These are phyloP conservation scores for Chelonus formosanus DNA, from an alignment of 2,888 invertebrate genomes.

Conservation along the genomic window DNA sequence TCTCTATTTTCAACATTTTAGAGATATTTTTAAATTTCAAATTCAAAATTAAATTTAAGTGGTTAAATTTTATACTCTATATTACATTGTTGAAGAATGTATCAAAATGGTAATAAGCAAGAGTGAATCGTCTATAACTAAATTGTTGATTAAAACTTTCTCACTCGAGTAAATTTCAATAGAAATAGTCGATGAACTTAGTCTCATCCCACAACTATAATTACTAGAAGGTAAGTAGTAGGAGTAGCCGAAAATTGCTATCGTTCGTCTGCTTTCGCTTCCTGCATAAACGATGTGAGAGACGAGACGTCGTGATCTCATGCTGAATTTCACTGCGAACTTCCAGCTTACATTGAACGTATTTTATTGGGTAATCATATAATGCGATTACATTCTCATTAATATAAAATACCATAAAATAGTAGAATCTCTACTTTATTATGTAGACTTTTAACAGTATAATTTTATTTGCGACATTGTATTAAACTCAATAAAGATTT, in stretches of 20 bases:
- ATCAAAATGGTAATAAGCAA: too few relatives aligned
- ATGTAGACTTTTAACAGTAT: too few relatives aligned
- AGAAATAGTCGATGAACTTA: conserved; percentile 21
- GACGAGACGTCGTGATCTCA: conserved; percentile 34
- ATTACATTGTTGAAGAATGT: neutral
- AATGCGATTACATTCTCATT: conserved; percentile 31
- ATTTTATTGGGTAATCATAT: conserved; percentile 32
- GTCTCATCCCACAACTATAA: conserved; percentile 20
- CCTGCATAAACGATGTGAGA: conserved; percentile 34
- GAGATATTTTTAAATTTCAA: neutral
- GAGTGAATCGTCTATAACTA: too few relatives aligned
- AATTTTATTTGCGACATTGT: too few relatives aligned
- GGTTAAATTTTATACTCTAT: neutral
- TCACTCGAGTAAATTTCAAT: too few relatives aligned
- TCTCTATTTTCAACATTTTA: conserved; percentile 38
- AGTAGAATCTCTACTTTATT: neutral
- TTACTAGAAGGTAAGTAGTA: conserved; percentile 8
- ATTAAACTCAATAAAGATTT: too few relatives aligned
- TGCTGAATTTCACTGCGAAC: conserved; percentile 22
- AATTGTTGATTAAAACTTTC: too few relatives aligned
- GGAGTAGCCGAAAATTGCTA: conserved; percentile 23
- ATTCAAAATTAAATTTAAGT: neutral
- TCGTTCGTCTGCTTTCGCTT: conserved; percentile 11
- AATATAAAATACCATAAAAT: conserved; percentile 25
- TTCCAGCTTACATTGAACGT: conserved; percentile 14